Evolutionary conservation across 2,113 vertebrate species (phyloP).

Genomic region (Gambusia affinis): DNA sequence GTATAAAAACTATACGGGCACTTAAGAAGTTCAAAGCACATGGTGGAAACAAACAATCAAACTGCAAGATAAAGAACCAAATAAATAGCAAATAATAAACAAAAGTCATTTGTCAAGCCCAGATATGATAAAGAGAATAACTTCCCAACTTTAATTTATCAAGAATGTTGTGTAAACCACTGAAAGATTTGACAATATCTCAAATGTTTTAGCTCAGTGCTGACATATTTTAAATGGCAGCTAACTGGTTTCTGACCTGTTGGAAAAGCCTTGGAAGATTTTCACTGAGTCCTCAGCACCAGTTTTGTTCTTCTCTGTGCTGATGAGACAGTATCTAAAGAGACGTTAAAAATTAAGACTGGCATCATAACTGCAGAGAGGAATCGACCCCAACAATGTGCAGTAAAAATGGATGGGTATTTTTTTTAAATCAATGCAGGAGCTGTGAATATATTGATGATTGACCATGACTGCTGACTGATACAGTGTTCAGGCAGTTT

Average conservation of each 20-base stretch:
- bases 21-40: constrained; percentile 66
- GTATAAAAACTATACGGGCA: constrained; percentile 56
- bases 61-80: constrained; percentile 19
- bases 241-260: no score
- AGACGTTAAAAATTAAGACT: not conserved
- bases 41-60: constrained; percentile 59
- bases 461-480: not conserved
- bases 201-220: not conserved
- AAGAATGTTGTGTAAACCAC: not conserved
- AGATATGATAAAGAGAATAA: not conserved
- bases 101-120: not conserved
- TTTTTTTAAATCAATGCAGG: no score
- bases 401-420: not conserved
- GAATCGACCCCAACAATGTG: not conserved
- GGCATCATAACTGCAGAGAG: not conserved
- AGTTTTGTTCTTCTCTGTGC: not conserved
- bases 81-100: constrained; percentile 14
- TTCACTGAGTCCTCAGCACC: no score
- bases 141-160: constrained; percentile 3
- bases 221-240: not conserved
- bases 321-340: not conserved
- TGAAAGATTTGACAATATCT: not conserved
- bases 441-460: not conserved
- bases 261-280: no score
- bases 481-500: not conserved